Percentiles rank a stretch among this genome's conserved stretches.
These are phyloP conservation scores for Nesometra sesokonis DNA, from an alignment of 35 echinoderm and acorn worm species.

Conservation along the genomic window DNA sequence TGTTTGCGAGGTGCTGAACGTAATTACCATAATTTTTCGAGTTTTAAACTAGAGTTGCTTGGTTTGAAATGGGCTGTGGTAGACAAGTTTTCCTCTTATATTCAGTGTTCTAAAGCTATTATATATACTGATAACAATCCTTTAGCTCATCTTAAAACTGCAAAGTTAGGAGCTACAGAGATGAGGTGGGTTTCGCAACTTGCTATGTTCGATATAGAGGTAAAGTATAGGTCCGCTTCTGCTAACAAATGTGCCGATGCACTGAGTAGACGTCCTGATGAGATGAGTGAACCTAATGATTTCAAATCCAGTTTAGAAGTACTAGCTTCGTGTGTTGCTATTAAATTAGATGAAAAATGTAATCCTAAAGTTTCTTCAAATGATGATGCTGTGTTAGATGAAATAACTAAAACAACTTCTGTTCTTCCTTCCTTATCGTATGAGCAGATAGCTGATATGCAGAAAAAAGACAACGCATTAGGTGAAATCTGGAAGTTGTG, in stretches of 20 bases:
- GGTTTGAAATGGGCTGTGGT: too few species aligned
- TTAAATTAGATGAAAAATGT: too few species aligned
- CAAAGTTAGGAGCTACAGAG: constrained; percentile 30
- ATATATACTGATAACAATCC: constrained; percentile 31
- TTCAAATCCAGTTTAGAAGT: too few species aligned
- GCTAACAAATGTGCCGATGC: constrained; percentile 23
- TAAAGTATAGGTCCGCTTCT: constrained; percentile 14
- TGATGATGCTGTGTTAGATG: not conserved
- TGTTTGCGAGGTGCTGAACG: constrained; percentile 7
- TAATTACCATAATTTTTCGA: too few species aligned
- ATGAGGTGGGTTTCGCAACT: constrained; percentile 22
- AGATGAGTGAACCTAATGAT: not conserved
- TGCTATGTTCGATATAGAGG: constrained; percentile 10
- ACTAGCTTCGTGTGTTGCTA: too few species aligned
- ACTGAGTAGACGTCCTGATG: constrained; percentile 8
- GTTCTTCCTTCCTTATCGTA: constrained; percentile 18
- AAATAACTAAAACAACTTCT: not conserved
- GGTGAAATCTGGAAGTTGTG: constrained; percentile 3
- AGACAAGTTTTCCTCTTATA: constrained; percentile 22
- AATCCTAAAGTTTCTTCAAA: too few species aligned
- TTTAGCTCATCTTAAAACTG: constrained; percentile 21
- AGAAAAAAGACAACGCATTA: constrained; percentile 4
- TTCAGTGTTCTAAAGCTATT: constrained; percentile 2
- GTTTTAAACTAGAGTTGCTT: too few species aligned
- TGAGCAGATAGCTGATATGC: constrained; percentile 5